Evolutionary conservation across 1,140 invertebrate genomes (phyloP).

Genomic region (Chionoecetes opilio): DNA sequence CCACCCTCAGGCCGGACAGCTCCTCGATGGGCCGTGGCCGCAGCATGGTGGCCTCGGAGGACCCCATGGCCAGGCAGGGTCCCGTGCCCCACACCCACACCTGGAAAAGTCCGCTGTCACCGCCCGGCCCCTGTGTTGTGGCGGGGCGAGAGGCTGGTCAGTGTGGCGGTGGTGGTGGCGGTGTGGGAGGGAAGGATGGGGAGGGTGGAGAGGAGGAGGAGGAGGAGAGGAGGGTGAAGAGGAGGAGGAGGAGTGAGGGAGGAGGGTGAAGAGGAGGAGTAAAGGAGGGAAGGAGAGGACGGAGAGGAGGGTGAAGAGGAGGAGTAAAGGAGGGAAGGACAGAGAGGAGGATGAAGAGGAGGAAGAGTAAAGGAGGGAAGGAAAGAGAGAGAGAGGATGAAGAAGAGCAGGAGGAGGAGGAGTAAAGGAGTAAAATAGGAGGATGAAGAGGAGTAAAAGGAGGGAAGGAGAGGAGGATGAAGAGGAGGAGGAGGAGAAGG

Average conservation of each 20-base stretch:
- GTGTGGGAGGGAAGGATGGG: neutral
- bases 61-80: constrained; percentile 86
- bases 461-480: too few species aligned
- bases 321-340: too few species aligned
- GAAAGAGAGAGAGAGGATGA: too few species aligned
- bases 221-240: neutral
- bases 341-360: too few species aligned
- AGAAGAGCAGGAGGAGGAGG: too few species aligned
- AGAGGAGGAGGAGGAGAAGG: too few species aligned
- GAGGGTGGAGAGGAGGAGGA: neutral
- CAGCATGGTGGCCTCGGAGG: constrained; percentile 86
- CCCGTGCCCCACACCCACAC: constrained; percentile 88
- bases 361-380: too few species aligned
- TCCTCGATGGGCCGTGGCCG: constrained; percentile 85
- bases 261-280: too few species aligned
- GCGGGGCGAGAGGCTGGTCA: constrained; percentile 55
- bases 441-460: neutral
- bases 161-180: neutral
- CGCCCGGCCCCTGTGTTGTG: constrained; percentile 53
- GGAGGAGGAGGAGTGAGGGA: neutral
- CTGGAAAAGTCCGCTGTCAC: constrained; percentile 83
- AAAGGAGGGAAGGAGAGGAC: too few species aligned
- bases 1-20: constrained; percentile 83
- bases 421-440: too few species aligned
- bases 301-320: too few species aligned